Evolutionary conservation across 2,113 vertebrate genomes (phyloP).

Genomic region (Bufo bufo): DNA sequence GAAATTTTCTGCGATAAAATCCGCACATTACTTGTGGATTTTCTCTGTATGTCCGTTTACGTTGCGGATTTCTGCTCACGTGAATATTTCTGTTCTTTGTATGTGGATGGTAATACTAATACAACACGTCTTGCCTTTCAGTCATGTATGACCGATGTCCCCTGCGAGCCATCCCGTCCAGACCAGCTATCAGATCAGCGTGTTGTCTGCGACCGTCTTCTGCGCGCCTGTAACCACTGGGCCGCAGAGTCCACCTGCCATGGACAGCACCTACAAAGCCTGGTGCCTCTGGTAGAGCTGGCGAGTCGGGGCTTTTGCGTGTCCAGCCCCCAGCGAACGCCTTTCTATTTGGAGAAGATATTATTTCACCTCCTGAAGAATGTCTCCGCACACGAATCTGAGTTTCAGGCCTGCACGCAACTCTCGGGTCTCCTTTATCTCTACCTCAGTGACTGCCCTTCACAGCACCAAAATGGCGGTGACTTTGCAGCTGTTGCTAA

Average conservation of each 20-base stretch:
- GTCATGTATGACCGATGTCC: conserved; percentile 59
- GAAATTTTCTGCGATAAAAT: no score
- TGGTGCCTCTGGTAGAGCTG: conserved; percentile 77
- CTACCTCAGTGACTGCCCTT: conserved; percentile 65
- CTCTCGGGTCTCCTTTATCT: conserved; percentile 72
- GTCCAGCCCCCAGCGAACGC: conserved; percentile 62
- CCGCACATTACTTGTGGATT: no score
- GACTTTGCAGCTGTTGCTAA: conserved; percentile 72
- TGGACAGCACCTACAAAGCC: conserved; percentile 61
- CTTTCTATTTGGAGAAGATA: conserved; percentile 89
- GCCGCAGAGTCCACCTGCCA: conserved; percentile 66
- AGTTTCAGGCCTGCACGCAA: conserved; percentile 60
- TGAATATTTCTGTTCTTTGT: not conserved
- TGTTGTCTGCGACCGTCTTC: conserved; percentile 77
- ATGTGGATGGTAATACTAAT: not conserved
- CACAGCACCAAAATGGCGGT: not conserved
- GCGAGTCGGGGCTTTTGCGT: conserved; percentile 75
- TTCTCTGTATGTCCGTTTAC: no score
- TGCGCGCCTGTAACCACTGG: conserved; percentile 83
- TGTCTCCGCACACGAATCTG: conserved; percentile 60
- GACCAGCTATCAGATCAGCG: conserved; percentile 66
- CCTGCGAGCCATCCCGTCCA: conserved; percentile 61
- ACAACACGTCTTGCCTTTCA: conserved; percentile 46
- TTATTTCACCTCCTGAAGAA: conserved; percentile 84
- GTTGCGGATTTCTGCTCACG: no score